These are phyloP conservation scores for Taurulus bubalis DNA, from an alignment of 2,113 vertebrate species.

Conservation along the genomic window DNA sequence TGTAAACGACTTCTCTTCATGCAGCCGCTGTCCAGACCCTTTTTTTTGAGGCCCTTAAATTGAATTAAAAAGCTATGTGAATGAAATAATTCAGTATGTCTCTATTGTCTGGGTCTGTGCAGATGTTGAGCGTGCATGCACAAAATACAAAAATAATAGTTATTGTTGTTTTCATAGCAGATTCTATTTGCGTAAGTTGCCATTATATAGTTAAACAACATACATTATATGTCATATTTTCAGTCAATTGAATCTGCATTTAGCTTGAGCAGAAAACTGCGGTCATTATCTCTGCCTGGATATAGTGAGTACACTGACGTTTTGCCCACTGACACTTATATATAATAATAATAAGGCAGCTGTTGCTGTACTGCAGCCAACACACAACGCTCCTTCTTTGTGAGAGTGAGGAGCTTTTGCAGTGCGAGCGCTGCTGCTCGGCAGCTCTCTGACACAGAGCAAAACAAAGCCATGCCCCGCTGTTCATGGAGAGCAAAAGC, in stretches of 20 bases:
- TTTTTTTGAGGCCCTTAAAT: slow-evolving; percentile 16
- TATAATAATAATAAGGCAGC: slow-evolving; percentile 46
- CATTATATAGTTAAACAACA: slow-evolving; percentile 39
- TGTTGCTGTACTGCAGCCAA: slow-evolving; percentile 56
- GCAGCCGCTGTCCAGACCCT: slow-evolving; percentile 9
- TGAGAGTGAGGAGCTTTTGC: slow-evolving; percentile 48
- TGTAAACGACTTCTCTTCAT: slow-evolving; percentile 37
- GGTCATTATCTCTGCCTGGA: slow-evolving; percentile 35
- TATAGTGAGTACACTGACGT: slow-evolving; percentile 12
- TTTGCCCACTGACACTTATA: slow-evolving; percentile 50
- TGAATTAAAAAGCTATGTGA: slow-evolving; percentile 36
- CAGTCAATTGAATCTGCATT: slow-evolving; percentile 40
- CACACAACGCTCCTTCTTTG: slow-evolving; percentile 62
- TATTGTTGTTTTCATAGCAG: slow-evolving; percentile 38
- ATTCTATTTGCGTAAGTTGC: slow-evolving; percentile 8
- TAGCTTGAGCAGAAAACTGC: slow-evolving; percentile 35
- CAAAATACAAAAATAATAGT: too few relatives aligned
- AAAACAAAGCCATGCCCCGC: slow-evolving; percentile 30
- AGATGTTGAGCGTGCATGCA: slow-evolving; percentile 22
- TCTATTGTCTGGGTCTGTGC: slow-evolving; percentile 21
- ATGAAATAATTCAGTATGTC: slow-evolving; percentile 6
- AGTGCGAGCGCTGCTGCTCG: slow-evolving; percentile 44
- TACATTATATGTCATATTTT: slow-evolving; percentile 36
- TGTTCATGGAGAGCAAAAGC: slow-evolving; percentile 22
- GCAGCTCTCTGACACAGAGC: slow-evolving; percentile 42